Evolutionary conservation across 1,140 invertebrate species (phyloP), one percentile per base, ranked within the genome.

Genomic region (Camponotus vicinus): DNA sequence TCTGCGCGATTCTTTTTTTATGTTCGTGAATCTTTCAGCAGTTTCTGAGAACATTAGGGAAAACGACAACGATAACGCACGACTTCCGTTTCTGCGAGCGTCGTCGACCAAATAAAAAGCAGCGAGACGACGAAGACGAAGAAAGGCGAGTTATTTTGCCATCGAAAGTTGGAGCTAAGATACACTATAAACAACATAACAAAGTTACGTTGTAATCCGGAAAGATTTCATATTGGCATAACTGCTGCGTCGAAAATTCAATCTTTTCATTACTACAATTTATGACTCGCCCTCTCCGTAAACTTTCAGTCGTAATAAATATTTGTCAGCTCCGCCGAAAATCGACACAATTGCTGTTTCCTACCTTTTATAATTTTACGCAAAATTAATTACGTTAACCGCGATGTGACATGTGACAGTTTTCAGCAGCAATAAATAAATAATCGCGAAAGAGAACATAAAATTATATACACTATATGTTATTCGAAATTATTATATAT

Each of bases 201-300:
- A 52, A 52, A 52, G 13, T 52, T 89, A 78, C 61, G 45, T 82
- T 42, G 69, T 63, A 86, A 61, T 42, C 57, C 69, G 57, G 63
- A 88, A 76, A 77, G 57, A 77, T 89, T 88, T 78, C 73, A 89
- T 89, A 89, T 89, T 83, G 78, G 85, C 85, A 84, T 86, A 89
- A 89, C 77, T 55, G 71, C 67, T 27, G 55, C 18, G n/a, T 13
- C 42, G 64, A 42, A 57, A 78, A 86, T 52, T 89, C 75, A 78
- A 89, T 76, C 78, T 89, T 86, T 66, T 75, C 52, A 52, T 66
- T 59, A 63, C 45, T 45, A 11, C 55, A 71, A 37, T 86, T 83
- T 18, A 57, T 13, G 45, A 73, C 66, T 40, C 13, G 37, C 63
- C 59, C 45, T 34, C 15, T 52, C 21, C 34, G 9, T 63, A 57